Percentiles rank a stretch among this genome's conserved stretches.
phyloP scores from a whole-genome alignment of 2,797 vertebrate species.

The Gastrophryne carolinensis region DNA sequence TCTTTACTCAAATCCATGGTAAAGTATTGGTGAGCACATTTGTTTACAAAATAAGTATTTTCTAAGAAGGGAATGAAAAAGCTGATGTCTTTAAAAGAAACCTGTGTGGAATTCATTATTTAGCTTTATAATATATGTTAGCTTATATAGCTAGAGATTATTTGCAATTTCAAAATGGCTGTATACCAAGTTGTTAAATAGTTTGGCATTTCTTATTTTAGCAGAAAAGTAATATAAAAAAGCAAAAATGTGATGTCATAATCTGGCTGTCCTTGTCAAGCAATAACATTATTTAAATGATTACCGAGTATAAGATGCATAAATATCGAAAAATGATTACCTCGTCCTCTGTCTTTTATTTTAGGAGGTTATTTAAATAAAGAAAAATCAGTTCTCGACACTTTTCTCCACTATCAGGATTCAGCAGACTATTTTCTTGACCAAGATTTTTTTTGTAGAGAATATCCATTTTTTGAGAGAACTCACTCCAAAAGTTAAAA shows the following conservation, averaged over 20 bases:
- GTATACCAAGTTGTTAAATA: constrained; percentile 23
- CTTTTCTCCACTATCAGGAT: too few species aligned
- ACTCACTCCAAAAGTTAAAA: too few species aligned
- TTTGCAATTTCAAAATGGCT: constrained; percentile 3
- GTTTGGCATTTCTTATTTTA: constrained; percentile 10
- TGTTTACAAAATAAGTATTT: too few species aligned
- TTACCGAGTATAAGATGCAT: constrained; percentile 5
- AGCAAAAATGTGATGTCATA: constrained; percentile 13
- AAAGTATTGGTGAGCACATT: too few species aligned
- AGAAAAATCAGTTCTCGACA: too few species aligned
- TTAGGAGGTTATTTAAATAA: too few species aligned
- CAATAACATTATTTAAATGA: constrained; percentile 23
- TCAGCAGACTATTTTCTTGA: too few species aligned
- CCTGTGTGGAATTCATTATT: not conserved
- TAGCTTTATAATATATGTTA: constrained; percentile 7
- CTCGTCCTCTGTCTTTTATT: too few species aligned
- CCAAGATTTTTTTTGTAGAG: too few species aligned
- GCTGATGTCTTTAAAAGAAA: constrained; percentile 13
- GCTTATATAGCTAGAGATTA: not conserved
- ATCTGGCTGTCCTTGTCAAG: constrained; percentile 12
- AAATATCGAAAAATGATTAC: too few species aligned
- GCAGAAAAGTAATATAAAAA: constrained; percentile 9
- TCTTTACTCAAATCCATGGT: too few species aligned
- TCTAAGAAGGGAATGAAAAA: not conserved
- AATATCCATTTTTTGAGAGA: too few species aligned